Conservation (phyloP, 2,888 invertebrate genomes). For the Orchesella flavescens region DNA sequence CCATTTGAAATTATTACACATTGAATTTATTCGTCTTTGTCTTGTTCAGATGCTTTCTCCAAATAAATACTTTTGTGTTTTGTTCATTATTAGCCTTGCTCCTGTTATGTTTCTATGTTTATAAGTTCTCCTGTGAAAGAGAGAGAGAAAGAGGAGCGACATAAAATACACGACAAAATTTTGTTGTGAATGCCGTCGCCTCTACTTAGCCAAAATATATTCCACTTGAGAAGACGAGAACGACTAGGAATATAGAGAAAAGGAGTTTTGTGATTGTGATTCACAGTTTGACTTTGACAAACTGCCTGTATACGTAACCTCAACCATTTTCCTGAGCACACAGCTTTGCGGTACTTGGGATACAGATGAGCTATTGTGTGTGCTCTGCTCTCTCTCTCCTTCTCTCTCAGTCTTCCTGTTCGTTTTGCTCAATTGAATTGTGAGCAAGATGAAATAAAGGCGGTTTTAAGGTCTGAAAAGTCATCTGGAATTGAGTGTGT, state of each 20-base stretch:
- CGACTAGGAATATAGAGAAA: neutral
- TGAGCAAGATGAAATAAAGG: too few relatives aligned
- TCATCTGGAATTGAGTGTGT: too few relatives aligned
- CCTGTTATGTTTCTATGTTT: neutral
- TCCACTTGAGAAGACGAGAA: too few relatives aligned
- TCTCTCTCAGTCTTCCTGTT: constrained; percentile 13
- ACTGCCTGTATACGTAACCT: constrained; percentile 48
- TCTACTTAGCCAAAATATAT: too few relatives aligned
- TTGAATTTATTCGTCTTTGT: constrained; percentile 37
- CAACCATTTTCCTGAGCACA: constrained; percentile 12
- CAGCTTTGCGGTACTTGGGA: neutral
- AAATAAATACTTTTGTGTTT: too few relatives aligned
- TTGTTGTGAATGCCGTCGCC: too few relatives aligned
- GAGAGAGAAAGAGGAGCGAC: constrained; percentile 1
- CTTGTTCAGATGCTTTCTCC: constrained; percentile 22
- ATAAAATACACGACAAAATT: neutral
- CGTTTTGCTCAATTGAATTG: too few relatives aligned
- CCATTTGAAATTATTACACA: neutral
- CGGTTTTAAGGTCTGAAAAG: too few relatives aligned
- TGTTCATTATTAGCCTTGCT: neutral
- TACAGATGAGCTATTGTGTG: too few relatives aligned
- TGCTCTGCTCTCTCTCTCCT: neutral
- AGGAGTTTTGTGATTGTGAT: constrained; percentile 32
- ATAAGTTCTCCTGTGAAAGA: neutral
- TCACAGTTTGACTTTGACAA: constrained; percentile 60